These are phyloP conservation scores for Dysdera silvatica DNA, from an alignment of 1,140 invertebrate species.

Conservation along the genomic window DNA sequence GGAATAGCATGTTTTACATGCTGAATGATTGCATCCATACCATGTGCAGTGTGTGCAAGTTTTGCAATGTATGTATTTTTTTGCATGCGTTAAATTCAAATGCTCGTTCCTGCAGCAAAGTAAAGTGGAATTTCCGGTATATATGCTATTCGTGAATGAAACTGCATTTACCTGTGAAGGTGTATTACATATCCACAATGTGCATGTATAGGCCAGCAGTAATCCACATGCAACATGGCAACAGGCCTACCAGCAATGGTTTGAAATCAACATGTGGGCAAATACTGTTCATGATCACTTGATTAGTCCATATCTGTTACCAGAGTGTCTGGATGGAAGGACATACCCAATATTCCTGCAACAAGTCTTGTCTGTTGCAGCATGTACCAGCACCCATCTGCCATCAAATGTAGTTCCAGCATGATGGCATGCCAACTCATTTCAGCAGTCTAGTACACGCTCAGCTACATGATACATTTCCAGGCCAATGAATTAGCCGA, in stretches of 20 bases:
- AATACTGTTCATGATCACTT: neutral
- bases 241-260: neutral
- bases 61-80: too few relatives aligned
- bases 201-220: neutral
- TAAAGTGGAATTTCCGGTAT: too few relatives aligned
- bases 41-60: too few relatives aligned
- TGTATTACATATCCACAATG: neutral
- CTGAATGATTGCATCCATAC: too few relatives aligned
- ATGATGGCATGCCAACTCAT: neutral
- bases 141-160: too few relatives aligned
- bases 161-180: too few relatives aligned
- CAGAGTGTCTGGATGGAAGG: neutral
- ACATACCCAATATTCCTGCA: neutral
- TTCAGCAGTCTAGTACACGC: neutral
- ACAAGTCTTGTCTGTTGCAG: neutral
- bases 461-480: neutral
- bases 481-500: neutral
- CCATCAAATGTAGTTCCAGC: neutral
- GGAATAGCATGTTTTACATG: too few relatives aligned
- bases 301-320: neutral
- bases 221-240: neutral
- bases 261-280: neutral
- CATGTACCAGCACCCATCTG: neutral
- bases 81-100: too few relatives aligned
- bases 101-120: too few relatives aligned